Conservation (phyloP, 2,113 vertebrate species). For the Cynopterus brachyotis region DNA sequence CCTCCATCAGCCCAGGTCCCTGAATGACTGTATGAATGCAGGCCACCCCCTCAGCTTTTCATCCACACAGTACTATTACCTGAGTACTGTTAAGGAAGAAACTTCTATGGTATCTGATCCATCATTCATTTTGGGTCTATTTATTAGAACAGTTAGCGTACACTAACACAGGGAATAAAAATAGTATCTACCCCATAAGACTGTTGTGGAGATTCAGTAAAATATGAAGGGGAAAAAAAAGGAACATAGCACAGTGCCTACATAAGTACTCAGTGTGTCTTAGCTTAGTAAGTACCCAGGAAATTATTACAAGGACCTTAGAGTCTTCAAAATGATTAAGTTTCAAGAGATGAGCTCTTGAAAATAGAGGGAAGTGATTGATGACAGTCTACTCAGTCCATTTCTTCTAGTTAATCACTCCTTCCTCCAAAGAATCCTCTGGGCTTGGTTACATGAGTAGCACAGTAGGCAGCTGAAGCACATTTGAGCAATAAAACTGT, state of each 20-base stretch:
- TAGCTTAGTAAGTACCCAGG: slow-evolving; percentile 54
- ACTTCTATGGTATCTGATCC: background rate
- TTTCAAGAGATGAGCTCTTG: slow-evolving; percentile 63
- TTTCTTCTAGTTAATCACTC: slow-evolving; percentile 69
- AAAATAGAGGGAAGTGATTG: slow-evolving; percentile 65
- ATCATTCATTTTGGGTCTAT: background rate
- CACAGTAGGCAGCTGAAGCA: slow-evolving; percentile 46
- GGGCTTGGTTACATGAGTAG: slow-evolving; percentile 31
- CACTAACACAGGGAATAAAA: background rate
- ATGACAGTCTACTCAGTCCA: slow-evolving; percentile 50
- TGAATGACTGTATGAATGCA: background rate
- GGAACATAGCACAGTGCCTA: background rate
- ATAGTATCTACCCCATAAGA: background rate
- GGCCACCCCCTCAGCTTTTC: background rate
- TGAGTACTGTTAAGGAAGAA: background rate
- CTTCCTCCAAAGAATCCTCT: slow-evolving; percentile 59
- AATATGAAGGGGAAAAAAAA: background rate
- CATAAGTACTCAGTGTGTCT: background rate
- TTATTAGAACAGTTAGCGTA: background rate
- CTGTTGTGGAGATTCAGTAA: background rate
- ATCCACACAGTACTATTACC: background rate
- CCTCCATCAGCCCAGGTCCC: background rate
- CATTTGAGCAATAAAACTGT: slow-evolving; percentile 38
- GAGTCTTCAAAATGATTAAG: slow-evolving; percentile 57
- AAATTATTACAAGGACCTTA: slow-evolving; percentile 46